Evolutionary conservation across 2,113 vertebrate genomes (phyloP), one percentile per base, ranked within the genome.

Genomic region (Nerophis ophidion): DNA sequence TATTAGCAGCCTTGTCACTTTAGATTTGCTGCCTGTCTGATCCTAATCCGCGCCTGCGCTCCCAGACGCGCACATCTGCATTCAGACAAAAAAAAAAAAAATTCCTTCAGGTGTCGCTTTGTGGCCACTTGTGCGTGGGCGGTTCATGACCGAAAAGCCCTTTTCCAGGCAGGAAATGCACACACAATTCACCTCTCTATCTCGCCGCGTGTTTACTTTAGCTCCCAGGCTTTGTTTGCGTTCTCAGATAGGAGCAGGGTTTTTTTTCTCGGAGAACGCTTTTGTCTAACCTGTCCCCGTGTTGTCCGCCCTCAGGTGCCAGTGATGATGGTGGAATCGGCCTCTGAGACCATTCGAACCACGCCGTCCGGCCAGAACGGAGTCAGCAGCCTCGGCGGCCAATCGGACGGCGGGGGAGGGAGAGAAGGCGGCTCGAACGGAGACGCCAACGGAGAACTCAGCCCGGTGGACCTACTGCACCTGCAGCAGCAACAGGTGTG

Each of bases 261-360:
- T 72, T 81, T 52, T 72, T 64, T 62, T 76, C 48, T 26, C 4
- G 26, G 26, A 26, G 26, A 65, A 69, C 74, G 73, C 77, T 76
- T 75, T 77, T 79, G 47, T 69, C 82, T 58, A 76, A 52, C 59
- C 58, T 38, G 8, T 14, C 38, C 14, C 57, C 6, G 13, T 47
- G 26, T 59, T 33, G 57, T 50, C 42, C 42, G 7, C 40, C 61
- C 26, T 74, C 88, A 84, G 87, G 90, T 93, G 93, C 91, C 92
- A 90, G 95, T 95, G 95, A 99, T 99, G 96, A 99, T 99, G 96
- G 96, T 98, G 90, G 96, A 99, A 93, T 99, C 96, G 10, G 96
- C 96, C 87, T 98, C 95, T 68, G 96, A 99, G 93, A 95, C 95
- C 89, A 98, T 98, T 92, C 94, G 95, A 77, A 97, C 95, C 54